Evolutionary conservation across 2,797 vertebrate genomes (phyloP).

Genomic region (Fistularia commersonii): DNA sequence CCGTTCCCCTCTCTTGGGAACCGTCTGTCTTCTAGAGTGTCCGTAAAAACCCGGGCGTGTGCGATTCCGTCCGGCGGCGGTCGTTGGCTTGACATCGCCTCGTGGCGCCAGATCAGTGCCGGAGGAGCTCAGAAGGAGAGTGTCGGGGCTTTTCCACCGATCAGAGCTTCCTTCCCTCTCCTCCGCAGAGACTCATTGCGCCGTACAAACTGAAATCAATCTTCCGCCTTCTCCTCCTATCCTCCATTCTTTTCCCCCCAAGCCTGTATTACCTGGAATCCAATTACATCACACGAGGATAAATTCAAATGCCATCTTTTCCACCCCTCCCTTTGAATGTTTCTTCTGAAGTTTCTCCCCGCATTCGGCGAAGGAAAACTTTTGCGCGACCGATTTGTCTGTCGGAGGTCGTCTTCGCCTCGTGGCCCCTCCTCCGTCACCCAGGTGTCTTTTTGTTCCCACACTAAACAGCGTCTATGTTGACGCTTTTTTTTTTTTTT

Average conservation of each 20-base stretch:
- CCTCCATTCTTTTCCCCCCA: conserved; percentile 17
- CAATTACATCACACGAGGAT: conserved; percentile 39
- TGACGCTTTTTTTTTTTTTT: conserved; percentile 44
- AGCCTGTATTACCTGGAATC: conserved; percentile 38
- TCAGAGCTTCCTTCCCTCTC: conserved; percentile 3
- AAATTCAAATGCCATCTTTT: conserved; percentile 7
- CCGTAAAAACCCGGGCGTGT: conserved; percentile 26
- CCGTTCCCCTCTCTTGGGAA: not conserved
- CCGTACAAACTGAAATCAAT: conserved; percentile 53
- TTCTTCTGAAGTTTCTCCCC: not conserved
- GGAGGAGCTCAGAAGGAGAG: conserved; percentile 6
- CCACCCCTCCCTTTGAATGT: conserved; percentile 4
- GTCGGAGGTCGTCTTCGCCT: conserved; percentile 23
- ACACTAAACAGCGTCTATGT: conserved; percentile 52
- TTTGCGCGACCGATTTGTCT: not conserved
- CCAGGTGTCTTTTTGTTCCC: conserved; percentile 51
- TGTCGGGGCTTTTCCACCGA: conserved; percentile 12
- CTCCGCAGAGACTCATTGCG: conserved; percentile 42
- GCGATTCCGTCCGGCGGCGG: conserved; percentile 2
- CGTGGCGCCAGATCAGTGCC: not conserved
- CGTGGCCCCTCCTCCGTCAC: conserved; percentile 16
- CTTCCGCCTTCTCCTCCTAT: conserved; percentile 17
- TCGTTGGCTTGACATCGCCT: conserved; percentile 8
- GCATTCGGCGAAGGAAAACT: no score
- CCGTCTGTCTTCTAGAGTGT: conserved; percentile 10